Conservation (phyloP, 2,888 invertebrate species). For the Troilus luridus region DNA sequence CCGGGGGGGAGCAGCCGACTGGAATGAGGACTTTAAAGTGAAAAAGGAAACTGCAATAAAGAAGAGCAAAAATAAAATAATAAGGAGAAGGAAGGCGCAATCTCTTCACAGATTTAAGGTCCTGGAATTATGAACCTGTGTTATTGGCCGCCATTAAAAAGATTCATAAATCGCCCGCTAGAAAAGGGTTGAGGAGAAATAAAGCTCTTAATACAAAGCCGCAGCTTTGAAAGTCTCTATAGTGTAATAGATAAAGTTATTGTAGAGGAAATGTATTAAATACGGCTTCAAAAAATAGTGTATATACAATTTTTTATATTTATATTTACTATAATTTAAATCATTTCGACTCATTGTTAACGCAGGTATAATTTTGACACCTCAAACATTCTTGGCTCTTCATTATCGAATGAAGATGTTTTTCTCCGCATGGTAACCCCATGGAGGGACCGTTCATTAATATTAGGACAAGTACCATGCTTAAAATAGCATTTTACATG, state of each 20-base stretch:
- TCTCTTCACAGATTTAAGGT: conserved; percentile 11
- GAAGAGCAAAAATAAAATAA: conserved; percentile 35
- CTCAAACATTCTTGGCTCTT: too few species aligned
- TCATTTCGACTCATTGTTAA: too few species aligned
- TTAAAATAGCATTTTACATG: too few species aligned
- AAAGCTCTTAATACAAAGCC: conserved; percentile 1
- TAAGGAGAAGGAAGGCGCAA: not conserved
- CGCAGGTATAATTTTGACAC: too few species aligned
- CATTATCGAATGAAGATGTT: too few species aligned
- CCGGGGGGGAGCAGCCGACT: not conserved
- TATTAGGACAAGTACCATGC: too few species aligned
- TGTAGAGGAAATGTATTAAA: not conserved
- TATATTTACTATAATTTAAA: too few species aligned
- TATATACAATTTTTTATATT: too few species aligned
- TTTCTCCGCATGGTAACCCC: too few species aligned
- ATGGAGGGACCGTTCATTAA: too few species aligned
- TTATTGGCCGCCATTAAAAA: conserved; percentile 23
- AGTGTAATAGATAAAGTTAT: not conserved
- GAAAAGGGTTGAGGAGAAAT: not conserved
- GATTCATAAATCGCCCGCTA: not conserved
- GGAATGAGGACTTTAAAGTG: conserved; percentile 21
- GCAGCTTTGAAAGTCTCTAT: not conserved
- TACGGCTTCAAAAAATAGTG: too few species aligned
- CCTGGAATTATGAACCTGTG: conserved; percentile 22
- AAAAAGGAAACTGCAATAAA: conserved; percentile 33